Conservation (phyloP, 2,888 invertebrate species). For the Sclerodermus sp. region DNA sequence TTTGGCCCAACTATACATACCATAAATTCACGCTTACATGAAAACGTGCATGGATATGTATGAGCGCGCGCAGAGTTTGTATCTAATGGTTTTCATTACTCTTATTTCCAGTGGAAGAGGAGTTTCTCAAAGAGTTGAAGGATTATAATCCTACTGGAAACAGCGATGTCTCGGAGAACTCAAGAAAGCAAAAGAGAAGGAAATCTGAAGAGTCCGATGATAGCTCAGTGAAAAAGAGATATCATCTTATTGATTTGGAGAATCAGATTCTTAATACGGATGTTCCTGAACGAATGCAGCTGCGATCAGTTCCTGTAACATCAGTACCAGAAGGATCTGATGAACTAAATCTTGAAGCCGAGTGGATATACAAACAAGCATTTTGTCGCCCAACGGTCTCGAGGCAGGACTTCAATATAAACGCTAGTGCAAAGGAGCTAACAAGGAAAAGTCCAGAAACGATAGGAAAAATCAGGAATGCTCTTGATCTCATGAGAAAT, state of each 20-base stretch:
- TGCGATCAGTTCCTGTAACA: constrained; percentile 84
- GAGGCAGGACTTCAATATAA: constrained; percentile 68
- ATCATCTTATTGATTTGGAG: constrained; percentile 93
- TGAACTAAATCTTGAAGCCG: constrained; percentile 91
- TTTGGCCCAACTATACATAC: no score
- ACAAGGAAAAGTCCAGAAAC: constrained; percentile 70
- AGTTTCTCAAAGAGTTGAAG: no score
- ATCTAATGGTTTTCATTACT: no score
- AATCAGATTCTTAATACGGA: constrained; percentile 88
- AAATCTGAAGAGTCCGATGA: constrained; percentile 89
- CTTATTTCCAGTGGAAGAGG: no score
- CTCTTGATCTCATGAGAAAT: constrained; percentile 93
- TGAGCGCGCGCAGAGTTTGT: no score
- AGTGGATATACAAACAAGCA: constrained; percentile 96
- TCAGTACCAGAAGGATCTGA: constrained; percentile 81
- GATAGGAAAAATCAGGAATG: constrained; percentile 89
- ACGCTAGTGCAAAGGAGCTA: constrained; percentile 61
- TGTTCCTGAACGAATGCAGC: constrained; percentile 89
- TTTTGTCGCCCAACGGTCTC: constrained; percentile 85
- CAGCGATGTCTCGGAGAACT: constrained; percentile 68
- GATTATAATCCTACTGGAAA: constrained; percentile 91
- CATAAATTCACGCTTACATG: no score
- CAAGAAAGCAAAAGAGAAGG: constrained; percentile 76
- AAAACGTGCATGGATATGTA: no score
- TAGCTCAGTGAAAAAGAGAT: constrained; percentile 95